phyloP scores from a whole-genome alignment of 1,140 invertebrate species.

The Anadara kagoshimensis region DNA sequence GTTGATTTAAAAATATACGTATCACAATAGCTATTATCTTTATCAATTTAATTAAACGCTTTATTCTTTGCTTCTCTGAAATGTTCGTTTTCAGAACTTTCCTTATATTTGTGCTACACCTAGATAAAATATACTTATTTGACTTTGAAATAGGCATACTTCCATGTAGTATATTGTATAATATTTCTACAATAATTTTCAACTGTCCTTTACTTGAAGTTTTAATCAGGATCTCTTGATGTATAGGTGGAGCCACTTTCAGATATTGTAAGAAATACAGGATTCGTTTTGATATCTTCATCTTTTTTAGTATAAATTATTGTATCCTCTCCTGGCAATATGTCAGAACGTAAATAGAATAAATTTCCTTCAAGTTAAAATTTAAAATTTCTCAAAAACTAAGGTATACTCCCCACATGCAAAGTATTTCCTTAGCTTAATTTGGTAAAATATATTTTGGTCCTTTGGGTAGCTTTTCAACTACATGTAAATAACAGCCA shows the following conservation, averaged over 20 bases:
- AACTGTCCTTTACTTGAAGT: neutral
- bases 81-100: neutral
- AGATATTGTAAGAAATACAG: slow-evolving; percentile 2
- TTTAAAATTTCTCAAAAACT: no score
- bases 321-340: slow-evolving; percentile 9
- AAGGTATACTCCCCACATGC: no score
- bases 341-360: neutral
- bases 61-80: neutral
- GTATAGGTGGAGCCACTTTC: neutral
- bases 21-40: neutral
- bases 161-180: slow-evolving; percentile 8
- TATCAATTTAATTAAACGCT: neutral
- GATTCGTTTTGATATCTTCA: neutral
- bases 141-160: neutral
- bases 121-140: neutral
- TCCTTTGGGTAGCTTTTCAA: no score
- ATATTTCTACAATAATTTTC: neutral
- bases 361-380: no score
- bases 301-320: neutral
- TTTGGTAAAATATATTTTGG: no score
- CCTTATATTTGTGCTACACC: neutral
- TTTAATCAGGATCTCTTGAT: neutral
- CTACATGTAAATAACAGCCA: no score
- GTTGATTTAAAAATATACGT: slow-evolving; percentile 1
- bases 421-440: no score